Base-by-base conservation (phyloP, 2,888 invertebrate species). In the Macaria notata region DNA sequence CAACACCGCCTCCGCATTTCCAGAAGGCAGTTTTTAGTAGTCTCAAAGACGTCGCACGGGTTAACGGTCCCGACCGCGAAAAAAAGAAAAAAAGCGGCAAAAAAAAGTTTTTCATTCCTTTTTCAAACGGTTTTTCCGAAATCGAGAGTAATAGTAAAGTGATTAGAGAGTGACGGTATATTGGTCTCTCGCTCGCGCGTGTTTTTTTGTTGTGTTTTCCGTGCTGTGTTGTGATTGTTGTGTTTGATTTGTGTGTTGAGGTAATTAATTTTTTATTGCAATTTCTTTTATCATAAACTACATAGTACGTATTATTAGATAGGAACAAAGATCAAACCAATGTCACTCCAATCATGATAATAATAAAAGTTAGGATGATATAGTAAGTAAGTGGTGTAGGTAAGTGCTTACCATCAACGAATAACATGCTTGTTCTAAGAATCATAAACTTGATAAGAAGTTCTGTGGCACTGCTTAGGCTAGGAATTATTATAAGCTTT, bases 21-120 rank as follows among this genome's bases (percentile, higher is more conserved):
- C 84, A 83, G 83, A 69, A 65, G 61, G 75, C 68, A 81, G 84
- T 91, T 91, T 91, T 91, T 91, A 91, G 90, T 91, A 78, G 81
- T 72, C 76, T 75, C 71, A 79, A 86, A 84, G 88, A 81, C 88
- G 71, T 73, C 83, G 86, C 61, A 73, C 73, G 75, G 76, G 75
- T 70, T 75, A 84, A 77, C 85, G 86, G 78, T 73, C 78, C 70
- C 68, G 64, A 71, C 68, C 61, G 57, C 63, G 50, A 50, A 50
- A 66, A 73, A 66, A 71, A 70, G 75, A 81, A 80, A 77, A 75
- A 71, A 66, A 59, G 59, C 65, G 65, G 68, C 62, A 68, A 78
- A 76, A 75, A 73, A 68, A 57, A 19, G 19, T 19, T 63, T 73
- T 71, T 49, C 49, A 51, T 8, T 54, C 36, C 49, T 54, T 62